These are phyloP conservation scores for Caenorhabditis panamensis DNA, from an alignment of 2,888 invertebrate species.

Conservation along the genomic window DNA sequence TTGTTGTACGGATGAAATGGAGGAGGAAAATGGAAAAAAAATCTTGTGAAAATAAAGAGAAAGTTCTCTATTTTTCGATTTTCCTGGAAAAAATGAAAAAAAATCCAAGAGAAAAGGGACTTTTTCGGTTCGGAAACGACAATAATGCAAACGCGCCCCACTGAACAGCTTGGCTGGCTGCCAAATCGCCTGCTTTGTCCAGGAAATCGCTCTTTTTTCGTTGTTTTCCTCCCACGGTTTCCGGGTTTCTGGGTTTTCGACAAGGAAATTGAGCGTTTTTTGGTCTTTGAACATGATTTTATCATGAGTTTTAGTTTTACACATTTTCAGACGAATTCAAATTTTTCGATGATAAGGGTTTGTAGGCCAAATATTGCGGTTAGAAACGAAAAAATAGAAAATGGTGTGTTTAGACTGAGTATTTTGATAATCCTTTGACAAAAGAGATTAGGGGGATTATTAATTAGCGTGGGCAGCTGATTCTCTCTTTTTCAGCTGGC, in stretches of 20 bases:
- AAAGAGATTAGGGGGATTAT: neutral
- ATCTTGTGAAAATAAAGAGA: neutral
- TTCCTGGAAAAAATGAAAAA: neutral
- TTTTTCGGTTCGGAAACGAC: too few relatives aligned
- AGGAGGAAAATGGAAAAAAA: neutral
- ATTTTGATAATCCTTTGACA: neutral
- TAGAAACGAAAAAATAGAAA: neutral
- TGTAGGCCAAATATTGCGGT: too few relatives aligned
- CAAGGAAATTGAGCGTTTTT: neutral
- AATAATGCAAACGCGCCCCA: slow-evolving; percentile 35
- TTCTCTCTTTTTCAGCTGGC: slow-evolving; percentile 3
- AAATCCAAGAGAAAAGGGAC: too few relatives aligned
- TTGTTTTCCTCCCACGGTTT: slow-evolving; percentile 19
- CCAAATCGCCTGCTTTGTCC: slow-evolving; percentile 36
- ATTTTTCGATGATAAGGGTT: too few relatives aligned
- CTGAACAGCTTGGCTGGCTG: slow-evolving; percentile 31
- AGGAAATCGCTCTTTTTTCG: slow-evolving; percentile 39
- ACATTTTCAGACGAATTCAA: too few relatives aligned
- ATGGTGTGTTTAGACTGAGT: too few relatives aligned
- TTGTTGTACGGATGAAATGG: neutral
- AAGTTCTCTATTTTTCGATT: neutral
- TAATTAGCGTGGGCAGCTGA: slow-evolving; percentile 19
- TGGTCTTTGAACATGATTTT: neutral
- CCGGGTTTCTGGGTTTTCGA: neutral
- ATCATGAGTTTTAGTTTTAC: too few relatives aligned